These are phyloP conservation scores for Zeugodacus cucurbitae DNA, from an alignment of 1,140 invertebrate genomes.

Conservation along the genomic window DNA sequence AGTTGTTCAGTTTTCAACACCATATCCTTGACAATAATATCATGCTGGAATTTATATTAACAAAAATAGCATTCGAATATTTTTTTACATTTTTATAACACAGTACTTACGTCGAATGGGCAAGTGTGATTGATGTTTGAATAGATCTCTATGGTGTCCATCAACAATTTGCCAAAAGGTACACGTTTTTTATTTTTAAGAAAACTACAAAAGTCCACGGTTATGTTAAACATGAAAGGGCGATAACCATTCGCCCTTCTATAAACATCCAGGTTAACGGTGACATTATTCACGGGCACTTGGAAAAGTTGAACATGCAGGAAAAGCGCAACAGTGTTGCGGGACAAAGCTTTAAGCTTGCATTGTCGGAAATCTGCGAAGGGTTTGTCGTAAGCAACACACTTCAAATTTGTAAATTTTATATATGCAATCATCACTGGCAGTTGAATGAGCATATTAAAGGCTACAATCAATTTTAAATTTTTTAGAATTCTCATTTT, in stretches of 20 bases:
- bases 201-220: slow-evolving; percentile 8
- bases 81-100: too few relatives aligned
- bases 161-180: not conserved
- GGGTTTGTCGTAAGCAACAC: slow-evolving; percentile 40
- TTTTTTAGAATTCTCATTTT: too few relatives aligned
- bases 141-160: not conserved
- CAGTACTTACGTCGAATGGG: not conserved
- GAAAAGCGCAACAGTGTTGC: slow-evolving; percentile 31
- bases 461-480: too few relatives aligned
- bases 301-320: slow-evolving; percentile 40
- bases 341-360: slow-evolving; percentile 45
- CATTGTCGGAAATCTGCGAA: slow-evolving; percentile 46
- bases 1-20: not conserved
- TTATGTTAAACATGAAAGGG: not conserved
- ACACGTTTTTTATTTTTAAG: not conserved
- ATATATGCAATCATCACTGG: too few relatives aligned
- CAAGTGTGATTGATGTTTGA: slow-evolving; percentile 14
- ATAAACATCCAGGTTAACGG: slow-evolving; percentile 41
- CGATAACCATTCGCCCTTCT: not conserved
- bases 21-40: not conserved
- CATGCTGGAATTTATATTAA: not conserved
- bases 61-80: not conserved
- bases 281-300: slow-evolving; percentile 42
- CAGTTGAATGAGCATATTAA: too few relatives aligned
- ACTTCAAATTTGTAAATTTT: slow-evolving; percentile 45